Evolutionary conservation across 2,797 vertebrate species (phyloP), one percentile per base, ranked within the genome.

Genomic region (Silurus lanzhouensis): DNA sequence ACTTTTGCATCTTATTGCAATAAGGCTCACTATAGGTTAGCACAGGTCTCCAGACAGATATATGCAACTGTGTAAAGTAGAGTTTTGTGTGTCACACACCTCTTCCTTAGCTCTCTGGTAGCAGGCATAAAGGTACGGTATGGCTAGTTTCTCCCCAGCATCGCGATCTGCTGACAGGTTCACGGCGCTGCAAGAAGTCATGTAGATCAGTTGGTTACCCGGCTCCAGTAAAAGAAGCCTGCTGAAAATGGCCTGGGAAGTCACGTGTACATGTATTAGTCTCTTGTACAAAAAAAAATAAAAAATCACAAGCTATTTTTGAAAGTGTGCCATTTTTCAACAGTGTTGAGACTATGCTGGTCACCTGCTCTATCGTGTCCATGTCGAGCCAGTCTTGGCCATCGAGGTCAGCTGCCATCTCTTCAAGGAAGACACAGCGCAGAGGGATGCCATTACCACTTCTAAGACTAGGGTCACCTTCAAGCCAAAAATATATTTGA

Each of bases 381-480:
- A 98, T 99, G 92, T 99, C 98, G 84, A 99, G 95, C 98, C 98
- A 99, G 94, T 99, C 98, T 93, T 99, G 98, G 68, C 97, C 98
- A 52, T 98, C 97, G 85, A 99, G 93, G 87, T 98, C 97, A 0
- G 96, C 91, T 0, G 97, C 98, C 96, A 99, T 97, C 88, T 99
- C 98, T 87, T 97, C 98, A 92, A 99, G 91, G 87, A 96, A 99
- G 27, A 99, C 97, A 63, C 98, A 99, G 17, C 98, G 97, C 1
- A 95, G 96, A 0, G 98, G 98, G 88, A 99, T 99, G 46, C 98
- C 98, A 85, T 99, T 99, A 64, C 95, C 97, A 1, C 96, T 95
- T 91, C 96, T 97, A 91, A 96, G 92, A 93, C 96, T 98, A 57
- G 98, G 97, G 74, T 99, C 98, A 90, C 98, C 98, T 99, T 83